These are phyloP conservation scores for Myocastor coypus DNA, from an alignment of 2,113 vertebrate species.

Conservation along the genomic window DNA sequence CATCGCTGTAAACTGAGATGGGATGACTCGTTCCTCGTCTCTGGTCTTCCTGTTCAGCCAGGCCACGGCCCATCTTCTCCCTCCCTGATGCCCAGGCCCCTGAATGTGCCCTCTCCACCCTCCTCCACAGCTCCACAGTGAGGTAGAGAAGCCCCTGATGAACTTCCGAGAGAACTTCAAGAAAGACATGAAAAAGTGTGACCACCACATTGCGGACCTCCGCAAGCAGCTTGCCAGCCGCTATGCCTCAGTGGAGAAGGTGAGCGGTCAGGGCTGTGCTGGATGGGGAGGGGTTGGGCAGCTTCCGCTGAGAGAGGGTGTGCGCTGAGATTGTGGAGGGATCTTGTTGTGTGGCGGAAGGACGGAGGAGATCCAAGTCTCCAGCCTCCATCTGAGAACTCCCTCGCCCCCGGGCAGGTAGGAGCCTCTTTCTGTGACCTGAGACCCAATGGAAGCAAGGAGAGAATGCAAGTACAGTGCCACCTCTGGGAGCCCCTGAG, in stretches of 20 bases:
- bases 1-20: too few relatives aligned
- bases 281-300: accelerated
- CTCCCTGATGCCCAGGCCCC: accelerated
- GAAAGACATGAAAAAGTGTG: conserved; percentile 98
- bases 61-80: background rate
- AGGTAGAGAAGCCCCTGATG: conserved; percentile 98
- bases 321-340: background rate
- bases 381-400: accelerated
- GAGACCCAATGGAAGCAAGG: background rate
- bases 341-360: accelerated
- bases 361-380: accelerated
- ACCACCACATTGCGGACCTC: conserved; percentile 96
- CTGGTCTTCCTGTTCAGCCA: background rate
- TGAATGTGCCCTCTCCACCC: background rate
- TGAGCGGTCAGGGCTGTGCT: conserved; percentile 68
- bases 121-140: conserved; percentile 93
- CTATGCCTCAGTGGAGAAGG: conserved; percentile 95
- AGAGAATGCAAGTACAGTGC: background rate
- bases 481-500: accelerated
- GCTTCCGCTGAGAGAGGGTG: background rate
- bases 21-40: accelerated
- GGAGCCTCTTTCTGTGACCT: background rate
- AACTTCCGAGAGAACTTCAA: conserved; percentile 98
- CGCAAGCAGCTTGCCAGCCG: conserved; percentile 96
- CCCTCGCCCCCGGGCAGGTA: background rate